Conservation (phyloP, 2,888 invertebrate species). For the Sipha maydis region DNA sequence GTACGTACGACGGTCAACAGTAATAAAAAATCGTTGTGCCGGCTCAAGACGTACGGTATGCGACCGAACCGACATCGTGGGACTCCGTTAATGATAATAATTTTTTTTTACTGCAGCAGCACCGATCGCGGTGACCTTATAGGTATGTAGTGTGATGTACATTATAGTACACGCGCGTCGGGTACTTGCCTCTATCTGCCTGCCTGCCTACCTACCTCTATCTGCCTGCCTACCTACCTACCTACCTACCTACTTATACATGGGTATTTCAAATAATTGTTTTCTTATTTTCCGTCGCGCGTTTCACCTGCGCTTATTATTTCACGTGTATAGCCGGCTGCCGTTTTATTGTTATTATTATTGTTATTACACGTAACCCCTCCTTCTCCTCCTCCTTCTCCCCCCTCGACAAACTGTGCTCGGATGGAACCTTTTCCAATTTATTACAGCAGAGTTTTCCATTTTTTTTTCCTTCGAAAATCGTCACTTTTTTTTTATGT, state of each 20-base stretch:
- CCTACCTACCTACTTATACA: neutral
- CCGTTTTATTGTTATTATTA: neutral
- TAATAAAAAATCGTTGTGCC: neutral
- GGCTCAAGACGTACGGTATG: neutral
- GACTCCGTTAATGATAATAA: too few species aligned
- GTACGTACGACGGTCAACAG: neutral
- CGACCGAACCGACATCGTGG: neutral
- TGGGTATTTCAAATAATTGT: neutral
- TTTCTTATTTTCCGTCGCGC: neutral
- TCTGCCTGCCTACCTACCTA: too few species aligned
- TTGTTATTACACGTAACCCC: neutral
- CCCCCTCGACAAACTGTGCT: neutral
- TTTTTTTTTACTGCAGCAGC: neutral
- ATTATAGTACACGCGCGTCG: too few species aligned
- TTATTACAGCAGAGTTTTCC: neutral
- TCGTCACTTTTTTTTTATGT: neutral
- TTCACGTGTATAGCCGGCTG: neutral
- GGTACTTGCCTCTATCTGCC: too few species aligned
- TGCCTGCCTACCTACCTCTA: too few species aligned
- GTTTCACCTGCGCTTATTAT: neutral
- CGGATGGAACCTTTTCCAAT: neutral
- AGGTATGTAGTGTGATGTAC: neutral
- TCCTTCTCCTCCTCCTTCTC: too few species aligned
- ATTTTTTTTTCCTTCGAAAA: neutral
- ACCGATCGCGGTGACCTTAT: neutral